A percentile compares a stretch with the other conserved stretches of the same genome.
Conservation (phyloP, 1,140 invertebrate species). For the Listronotus bonariensis region DNA sequence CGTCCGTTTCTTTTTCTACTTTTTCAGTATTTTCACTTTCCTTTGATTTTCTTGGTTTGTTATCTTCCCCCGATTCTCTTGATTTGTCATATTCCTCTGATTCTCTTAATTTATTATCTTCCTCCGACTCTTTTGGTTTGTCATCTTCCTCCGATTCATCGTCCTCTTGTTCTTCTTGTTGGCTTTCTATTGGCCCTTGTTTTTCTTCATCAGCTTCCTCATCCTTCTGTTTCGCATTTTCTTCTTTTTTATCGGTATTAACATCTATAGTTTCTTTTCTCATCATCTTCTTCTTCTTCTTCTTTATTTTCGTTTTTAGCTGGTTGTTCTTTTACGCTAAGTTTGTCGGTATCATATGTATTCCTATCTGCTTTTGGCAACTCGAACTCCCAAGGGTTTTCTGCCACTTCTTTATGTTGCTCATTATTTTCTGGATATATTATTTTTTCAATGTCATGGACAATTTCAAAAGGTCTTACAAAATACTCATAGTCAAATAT, state of each 20-base stretch:
- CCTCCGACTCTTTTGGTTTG: background rate
- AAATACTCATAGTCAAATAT: constrained; percentile 10
- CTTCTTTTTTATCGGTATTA: constrained; percentile 3
- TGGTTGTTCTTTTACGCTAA: too few relatives aligned
- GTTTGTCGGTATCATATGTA: too few relatives aligned
- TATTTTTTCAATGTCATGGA: constrained; percentile 24
- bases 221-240: constrained; percentile 58
- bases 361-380: background rate
- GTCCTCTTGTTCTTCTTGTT: constrained; percentile 3
- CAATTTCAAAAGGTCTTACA: constrained; percentile 10
- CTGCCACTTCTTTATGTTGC: background rate
- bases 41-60: constrained; percentile 21
- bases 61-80: constrained; percentile 15
- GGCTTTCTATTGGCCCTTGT: background rate
- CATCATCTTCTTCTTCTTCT: background rate
- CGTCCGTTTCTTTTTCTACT: constrained; percentile 18
- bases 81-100: constrained; percentile 57
- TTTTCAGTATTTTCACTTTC: constrained; percentile 24
- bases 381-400: background rate
- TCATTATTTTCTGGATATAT: constrained; percentile 15
- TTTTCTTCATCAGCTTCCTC: background rate
- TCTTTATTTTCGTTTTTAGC: background rate
- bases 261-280: background rate
- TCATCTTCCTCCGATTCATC: constrained; percentile 13
- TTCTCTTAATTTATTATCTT: too few relatives aligned